phyloP scores from a whole-genome alignment of 1,140 invertebrate genomes.

The Pseudomyrmex sp. region DNA sequence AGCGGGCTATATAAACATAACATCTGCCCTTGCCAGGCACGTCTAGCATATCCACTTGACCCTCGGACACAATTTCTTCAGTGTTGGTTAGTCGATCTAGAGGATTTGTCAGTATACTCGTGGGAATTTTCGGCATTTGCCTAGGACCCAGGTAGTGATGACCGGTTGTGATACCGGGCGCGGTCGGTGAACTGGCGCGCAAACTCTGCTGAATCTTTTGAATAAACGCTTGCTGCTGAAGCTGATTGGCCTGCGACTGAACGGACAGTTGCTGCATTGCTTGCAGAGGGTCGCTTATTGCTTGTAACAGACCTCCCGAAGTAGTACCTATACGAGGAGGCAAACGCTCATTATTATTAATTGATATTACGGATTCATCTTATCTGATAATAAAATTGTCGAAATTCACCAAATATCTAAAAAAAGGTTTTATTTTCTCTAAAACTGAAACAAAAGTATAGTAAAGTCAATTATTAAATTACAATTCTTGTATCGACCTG shows the following conservation, averaged over 20 bases:
- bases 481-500: slow-evolving; percentile 70
- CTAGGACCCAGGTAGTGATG: slow-evolving; percentile 81
- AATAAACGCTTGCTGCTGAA: slow-evolving; percentile 84
- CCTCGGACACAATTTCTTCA: slow-evolving; percentile 83
- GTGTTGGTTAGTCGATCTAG: slow-evolving; percentile 80
- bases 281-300: slow-evolving; percentile 82
- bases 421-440: not conserved
- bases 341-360: not conserved
- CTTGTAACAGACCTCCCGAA: slow-evolving; percentile 81
- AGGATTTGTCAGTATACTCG: slow-evolving; percentile 83
- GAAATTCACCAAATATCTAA: not conserved
- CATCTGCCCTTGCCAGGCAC: slow-evolving; percentile 96
- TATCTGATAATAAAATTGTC: not conserved
- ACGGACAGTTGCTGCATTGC: slow-evolving; percentile 84
- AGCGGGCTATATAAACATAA: slow-evolving; percentile 97
- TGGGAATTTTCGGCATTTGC: slow-evolving; percentile 86
- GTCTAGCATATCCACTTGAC: slow-evolving; percentile 95
- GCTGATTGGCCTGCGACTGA: slow-evolving; percentile 83
- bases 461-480: slow-evolving; percentile 1
- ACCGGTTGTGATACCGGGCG: slow-evolving; percentile 73
- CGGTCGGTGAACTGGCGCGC: slow-evolving; percentile 82
- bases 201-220: slow-evolving; percentile 84
- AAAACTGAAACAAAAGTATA: not conserved
- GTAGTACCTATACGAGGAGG: slow-evolving; percentile 72
- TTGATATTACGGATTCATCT: not conserved